Evolutionary conservation across 92 coral and sea anemone species (phyloP).

Genomic region (Epizoanthus stellaris): DNA sequence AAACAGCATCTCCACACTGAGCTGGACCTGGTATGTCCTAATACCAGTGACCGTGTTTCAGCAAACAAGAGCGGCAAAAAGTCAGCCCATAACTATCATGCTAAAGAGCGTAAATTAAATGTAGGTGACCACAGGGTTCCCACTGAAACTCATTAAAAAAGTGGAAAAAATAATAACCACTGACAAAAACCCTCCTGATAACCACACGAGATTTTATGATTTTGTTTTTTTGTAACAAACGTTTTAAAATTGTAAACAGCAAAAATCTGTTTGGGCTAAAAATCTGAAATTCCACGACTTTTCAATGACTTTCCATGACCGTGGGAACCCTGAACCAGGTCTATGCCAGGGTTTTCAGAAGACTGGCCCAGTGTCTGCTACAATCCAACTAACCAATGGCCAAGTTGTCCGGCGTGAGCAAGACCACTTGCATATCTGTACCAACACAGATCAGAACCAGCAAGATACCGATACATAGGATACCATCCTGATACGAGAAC

Average conservation of each 20-base stretch:
- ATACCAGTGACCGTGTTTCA: slow-evolving; percentile 19
- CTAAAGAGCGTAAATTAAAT: not conserved
- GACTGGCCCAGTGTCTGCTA: slow-evolving; percentile 14
- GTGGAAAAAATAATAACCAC: too few relatives aligned
- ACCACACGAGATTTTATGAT: too few relatives aligned
- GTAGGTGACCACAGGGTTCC: not conserved
- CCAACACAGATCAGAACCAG: not conserved
- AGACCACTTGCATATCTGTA: not conserved
- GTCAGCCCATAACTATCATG: not conserved
- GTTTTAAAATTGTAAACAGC: too few relatives aligned
- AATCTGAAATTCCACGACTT: too few relatives aligned
- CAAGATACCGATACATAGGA: too few relatives aligned
- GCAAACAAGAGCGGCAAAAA: slow-evolving; percentile 41
- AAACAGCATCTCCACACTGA: not conserved
- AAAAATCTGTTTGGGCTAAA: too few relatives aligned
- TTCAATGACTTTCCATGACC: too few relatives aligned
- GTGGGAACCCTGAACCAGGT: too few relatives aligned
- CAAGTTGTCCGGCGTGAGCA: slow-evolving; percentile 1
- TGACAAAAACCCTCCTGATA: too few relatives aligned
- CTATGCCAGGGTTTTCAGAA: not conserved
- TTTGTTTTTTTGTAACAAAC: too few relatives aligned
- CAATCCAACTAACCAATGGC: not conserved
- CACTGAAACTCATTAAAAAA: too few relatives aligned
- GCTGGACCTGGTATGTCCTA: slow-evolving; percentile 8
- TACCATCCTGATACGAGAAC: too few relatives aligned